Evolutionary conservation across 2,113 vertebrate species (phyloP).

Genomic region (Oenanthe oenanthe): DNA sequence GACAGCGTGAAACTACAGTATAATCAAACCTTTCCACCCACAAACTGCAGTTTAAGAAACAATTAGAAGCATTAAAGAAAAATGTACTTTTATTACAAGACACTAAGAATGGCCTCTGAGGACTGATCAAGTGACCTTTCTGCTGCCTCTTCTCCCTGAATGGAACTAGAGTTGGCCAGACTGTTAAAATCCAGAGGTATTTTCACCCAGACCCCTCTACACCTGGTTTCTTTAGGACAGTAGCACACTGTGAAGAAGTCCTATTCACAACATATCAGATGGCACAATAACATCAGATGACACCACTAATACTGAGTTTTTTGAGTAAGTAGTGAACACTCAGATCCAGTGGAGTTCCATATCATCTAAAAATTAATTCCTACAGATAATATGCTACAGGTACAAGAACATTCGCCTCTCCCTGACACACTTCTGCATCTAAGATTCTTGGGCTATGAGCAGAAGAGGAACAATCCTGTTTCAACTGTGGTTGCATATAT

Average conservation of each 20-base stretch:
- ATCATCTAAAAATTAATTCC: neutral
- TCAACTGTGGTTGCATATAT: neutral
- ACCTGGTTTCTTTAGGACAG: neutral
- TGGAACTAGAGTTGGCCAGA: neutral
- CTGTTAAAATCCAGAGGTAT: neutral
- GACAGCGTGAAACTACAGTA: neutral
- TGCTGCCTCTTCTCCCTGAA: neutral
- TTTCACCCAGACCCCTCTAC: neutral
- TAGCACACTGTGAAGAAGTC: neutral
- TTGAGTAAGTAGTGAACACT: accelerated
- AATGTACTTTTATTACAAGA: neutral
- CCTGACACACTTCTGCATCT: neutral
- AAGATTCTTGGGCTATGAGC: neutral
- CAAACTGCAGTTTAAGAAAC: neutral
- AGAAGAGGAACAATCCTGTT: neutral
- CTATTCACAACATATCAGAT: neutral
- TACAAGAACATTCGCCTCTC: neutral
- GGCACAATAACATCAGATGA: neutral
- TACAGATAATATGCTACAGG: neutral
- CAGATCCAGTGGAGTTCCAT: neutral
- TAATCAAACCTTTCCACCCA: neutral
- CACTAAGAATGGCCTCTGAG: neutral
- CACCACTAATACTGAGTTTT: neutral
- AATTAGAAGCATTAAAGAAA: neutral
- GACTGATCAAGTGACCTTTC: neutral